Evolutionary conservation across 2,888 invertebrate species (phyloP).

Genomic region (Amiota mariae): DNA sequence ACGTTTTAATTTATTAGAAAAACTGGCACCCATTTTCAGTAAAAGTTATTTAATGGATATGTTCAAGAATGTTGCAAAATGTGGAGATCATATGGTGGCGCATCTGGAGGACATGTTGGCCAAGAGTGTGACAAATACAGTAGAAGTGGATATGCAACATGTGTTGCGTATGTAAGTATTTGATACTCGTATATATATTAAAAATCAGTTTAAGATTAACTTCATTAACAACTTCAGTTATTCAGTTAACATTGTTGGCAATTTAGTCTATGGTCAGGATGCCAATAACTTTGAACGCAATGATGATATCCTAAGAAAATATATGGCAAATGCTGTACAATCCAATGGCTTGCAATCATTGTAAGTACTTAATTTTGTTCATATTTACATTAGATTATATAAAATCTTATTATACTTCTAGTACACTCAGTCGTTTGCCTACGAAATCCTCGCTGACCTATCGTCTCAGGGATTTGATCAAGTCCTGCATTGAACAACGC

Average conservation of each 20-base stretch:
- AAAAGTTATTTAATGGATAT: slow-evolving; percentile 79
- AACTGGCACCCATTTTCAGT: slow-evolving; percentile 80
- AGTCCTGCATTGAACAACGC: slow-evolving; percentile 71
- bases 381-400: too few species aligned
- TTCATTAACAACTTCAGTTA: slow-evolving; percentile 62
- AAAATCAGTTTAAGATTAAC: neutral
- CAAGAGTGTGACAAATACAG: slow-evolving; percentile 54
- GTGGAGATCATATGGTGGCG: slow-evolving; percentile 75
- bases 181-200: neutral
- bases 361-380: slow-evolving; percentile 51
- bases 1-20: slow-evolving; percentile 79
- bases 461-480: slow-evolving; percentile 65
- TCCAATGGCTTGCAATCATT: slow-evolving; percentile 51
- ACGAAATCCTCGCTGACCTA: slow-evolving; percentile 60
- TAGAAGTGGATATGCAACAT: slow-evolving; percentile 58
- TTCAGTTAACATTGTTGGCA: slow-evolving; percentile 74
- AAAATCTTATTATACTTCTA: slow-evolving; percentile 26
- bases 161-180: slow-evolving; percentile 60
- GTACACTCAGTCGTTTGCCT: slow-evolving; percentile 58
- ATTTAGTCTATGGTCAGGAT: slow-evolving; percentile 74
- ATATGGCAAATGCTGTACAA: slow-evolving; percentile 43
- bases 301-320: slow-evolving; percentile 61
- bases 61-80: slow-evolving; percentile 77
- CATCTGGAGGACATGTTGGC: slow-evolving; percentile 64
- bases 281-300: slow-evolving; percentile 69